Conservation (phyloP, 2,797 vertebrate species). For the Halcyon smyrnensis region DNA sequence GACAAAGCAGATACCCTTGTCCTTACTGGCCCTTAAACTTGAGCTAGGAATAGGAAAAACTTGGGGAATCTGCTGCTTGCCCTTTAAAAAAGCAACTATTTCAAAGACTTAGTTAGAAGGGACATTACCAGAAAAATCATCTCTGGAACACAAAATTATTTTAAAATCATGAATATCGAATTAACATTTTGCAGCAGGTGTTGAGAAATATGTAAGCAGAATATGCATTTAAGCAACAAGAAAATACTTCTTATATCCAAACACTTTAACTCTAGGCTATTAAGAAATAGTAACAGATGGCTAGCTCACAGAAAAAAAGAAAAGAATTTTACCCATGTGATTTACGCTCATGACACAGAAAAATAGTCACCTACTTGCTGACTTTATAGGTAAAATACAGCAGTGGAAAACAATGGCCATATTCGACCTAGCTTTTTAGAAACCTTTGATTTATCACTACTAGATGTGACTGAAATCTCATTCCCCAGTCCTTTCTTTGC, state of each 20-base stretch:
- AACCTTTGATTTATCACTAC: not conserved
- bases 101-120: not conserved
- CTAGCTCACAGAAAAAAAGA: not conserved
- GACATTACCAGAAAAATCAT: not conserved
- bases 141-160: rapidly evolving
- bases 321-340: not conserved
- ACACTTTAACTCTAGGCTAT: not conserved
- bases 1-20: not conserved
- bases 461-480: not conserved
- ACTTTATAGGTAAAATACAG: not conserved
- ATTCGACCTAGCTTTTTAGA: not conserved
- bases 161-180: not conserved
- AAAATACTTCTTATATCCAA: not conserved
- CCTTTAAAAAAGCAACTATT: not conserved
- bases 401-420: not conserved
- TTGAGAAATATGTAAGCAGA: not conserved
- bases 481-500: not conserved
- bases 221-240: not conserved
- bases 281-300: not conserved
- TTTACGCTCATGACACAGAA: not conserved
- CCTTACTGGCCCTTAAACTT: not conserved
- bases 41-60: not conserved
- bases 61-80: not conserved
- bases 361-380: not conserved
- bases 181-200: not conserved